phyloP scores from a whole-genome alignment of 2,888 invertebrate genomes.

The Drosophila hamatofila region DNA sequence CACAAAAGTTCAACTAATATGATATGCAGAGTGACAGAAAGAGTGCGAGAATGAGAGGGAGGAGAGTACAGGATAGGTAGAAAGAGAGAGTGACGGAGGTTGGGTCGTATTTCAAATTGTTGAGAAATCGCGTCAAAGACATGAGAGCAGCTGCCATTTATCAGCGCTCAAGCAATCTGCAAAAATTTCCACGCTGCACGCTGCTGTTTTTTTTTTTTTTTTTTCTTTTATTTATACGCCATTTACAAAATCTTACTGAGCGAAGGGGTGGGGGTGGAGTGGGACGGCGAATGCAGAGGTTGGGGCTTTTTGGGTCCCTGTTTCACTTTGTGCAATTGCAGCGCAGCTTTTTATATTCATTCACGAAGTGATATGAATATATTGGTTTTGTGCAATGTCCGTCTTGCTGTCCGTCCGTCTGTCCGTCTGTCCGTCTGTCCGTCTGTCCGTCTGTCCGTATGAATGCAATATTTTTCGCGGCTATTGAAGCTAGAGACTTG shows the following conservation, averaged over 20 bases:
- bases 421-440: too few species aligned
- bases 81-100: background rate
- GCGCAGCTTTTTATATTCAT: constrained; percentile 45
- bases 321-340: constrained; percentile 58
- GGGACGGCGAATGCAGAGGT: background rate
- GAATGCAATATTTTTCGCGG: too few species aligned
- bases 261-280: background rate
- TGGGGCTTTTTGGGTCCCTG: constrained; percentile 16
- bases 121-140: constrained; percentile 43
- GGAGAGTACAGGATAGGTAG: background rate
- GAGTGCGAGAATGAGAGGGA: background rate
- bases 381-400: too few species aligned
- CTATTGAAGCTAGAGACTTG: too few species aligned
- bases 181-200: constrained; percentile 49
- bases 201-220: background rate
- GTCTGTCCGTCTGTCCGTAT: too few species aligned
- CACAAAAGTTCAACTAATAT: constrained; percentile 69
- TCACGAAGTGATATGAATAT: too few species aligned
- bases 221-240: constrained; percentile 54
- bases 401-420: too few species aligned
- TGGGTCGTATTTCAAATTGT: constrained; percentile 11
- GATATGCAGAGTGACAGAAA: constrained; percentile 7
- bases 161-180: constrained; percentile 66
- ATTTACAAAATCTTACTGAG: constrained; percentile 51
- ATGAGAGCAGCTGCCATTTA: constrained; percentile 64